Evolutionary conservation across 1,140 invertebrate genomes (phyloP), one percentile per base, ranked within the genome.

Genomic region (Zophobas atratus): DNA sequence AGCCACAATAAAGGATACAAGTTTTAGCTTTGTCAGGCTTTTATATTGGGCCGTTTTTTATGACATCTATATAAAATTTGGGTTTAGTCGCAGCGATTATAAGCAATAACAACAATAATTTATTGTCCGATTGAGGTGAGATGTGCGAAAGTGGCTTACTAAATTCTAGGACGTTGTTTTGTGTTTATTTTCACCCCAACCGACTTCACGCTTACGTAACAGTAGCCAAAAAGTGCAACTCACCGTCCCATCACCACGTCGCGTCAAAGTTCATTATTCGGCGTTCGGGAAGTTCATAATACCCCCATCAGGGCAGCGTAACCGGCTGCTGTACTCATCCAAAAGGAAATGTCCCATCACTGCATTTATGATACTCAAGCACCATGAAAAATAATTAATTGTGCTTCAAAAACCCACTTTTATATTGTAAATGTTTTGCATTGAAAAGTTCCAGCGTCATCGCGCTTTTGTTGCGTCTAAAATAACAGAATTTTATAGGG

Each of bases 381-480:
- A 83, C 82, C 82, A 83, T 83, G 82, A 83, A 83, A 83, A 83
- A 83, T 83, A 83, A 83, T 83, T 83, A 83, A 83, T 83, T 77
- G 82, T 82, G 81, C 82, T 83, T 83, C 82, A 82, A 82, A 80
- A 83, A 82, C 73, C 79, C 67, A 82, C 81, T 81, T 83, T 83
- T 56, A 76, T 80, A 57, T 77, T 78, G 77, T 80, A 80, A 80
- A 78, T 77, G 79, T 79, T 80, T 79, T 82, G 76, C 79, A 79
- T 83, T 82, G 77, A 77, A 46, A 72, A 76, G 41, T 82, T 81
- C 60, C 38, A 67, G 1, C 0, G 60, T 67, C 60, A 67, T 72
- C 46, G 43, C 46, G 5, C 70, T 51, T 72, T 72, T 43, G 49
- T 6, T 34, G 8, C 0, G 33, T 60, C 38, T 60, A 60, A 60